phyloP scores from a whole-genome alignment of 2,797 vertebrate species.

The Diplodus sargus region DNA sequence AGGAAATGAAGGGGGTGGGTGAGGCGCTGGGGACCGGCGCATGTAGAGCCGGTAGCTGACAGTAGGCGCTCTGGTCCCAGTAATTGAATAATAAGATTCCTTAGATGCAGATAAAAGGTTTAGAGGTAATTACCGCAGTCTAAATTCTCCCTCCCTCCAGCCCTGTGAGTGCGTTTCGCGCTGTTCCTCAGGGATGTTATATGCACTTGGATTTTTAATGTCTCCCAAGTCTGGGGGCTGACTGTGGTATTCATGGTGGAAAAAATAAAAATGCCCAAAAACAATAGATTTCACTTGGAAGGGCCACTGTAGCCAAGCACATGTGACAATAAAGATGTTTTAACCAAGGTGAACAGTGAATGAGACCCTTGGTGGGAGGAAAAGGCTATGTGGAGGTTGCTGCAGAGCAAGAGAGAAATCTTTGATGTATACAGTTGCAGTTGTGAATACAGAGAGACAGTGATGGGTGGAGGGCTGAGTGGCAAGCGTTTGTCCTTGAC shows the following conservation, averaged over 20 bases:
- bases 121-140: constrained; percentile 77
- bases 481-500: constrained; percentile 62
- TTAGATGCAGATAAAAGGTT: constrained; percentile 82
- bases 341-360: constrained; percentile 17
- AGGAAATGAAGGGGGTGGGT: constrained; percentile 17
- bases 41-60: constrained; percentile 49
- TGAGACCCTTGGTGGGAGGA: constrained; percentile 20
- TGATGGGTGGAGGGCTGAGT: constrained; percentile 46
- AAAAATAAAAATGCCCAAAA: not conserved
- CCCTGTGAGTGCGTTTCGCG: constrained; percentile 32
- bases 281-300: constrained; percentile 16
- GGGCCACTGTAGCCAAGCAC: not conserved
- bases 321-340: constrained; percentile 10
- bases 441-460: constrained; percentile 51
- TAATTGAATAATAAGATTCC: constrained; percentile 82
- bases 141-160: constrained; percentile 45
- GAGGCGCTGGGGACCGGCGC: constrained; percentile 38
- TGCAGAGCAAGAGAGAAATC: constrained; percentile 33
- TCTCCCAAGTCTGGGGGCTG: constrained; percentile 24
- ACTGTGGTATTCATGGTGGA: constrained; percentile 31
- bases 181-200: constrained; percentile 51
- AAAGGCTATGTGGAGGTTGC: constrained; percentile 22
- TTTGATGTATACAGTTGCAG: constrained; percentile 40
- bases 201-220: constrained; percentile 56
- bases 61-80: constrained; percentile 57